A percentile compares a stretch with the other conserved stretches of the same genome.
These are phyloP conservation scores for Nomada fucata DNA, from an alignment of 2,888 invertebrate genomes.

Conservation along the genomic window DNA sequence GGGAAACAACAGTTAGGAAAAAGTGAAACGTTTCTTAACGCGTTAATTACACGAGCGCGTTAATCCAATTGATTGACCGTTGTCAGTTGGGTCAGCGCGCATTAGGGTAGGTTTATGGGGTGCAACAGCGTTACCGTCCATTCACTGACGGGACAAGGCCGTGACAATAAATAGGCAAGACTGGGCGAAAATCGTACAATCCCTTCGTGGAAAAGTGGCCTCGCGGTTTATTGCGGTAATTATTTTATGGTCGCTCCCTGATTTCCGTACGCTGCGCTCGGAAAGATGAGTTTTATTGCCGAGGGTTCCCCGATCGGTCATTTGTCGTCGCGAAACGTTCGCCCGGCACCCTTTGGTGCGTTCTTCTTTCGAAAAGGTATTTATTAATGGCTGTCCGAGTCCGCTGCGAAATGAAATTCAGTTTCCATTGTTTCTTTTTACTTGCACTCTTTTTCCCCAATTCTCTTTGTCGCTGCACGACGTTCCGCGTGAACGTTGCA, in stretches of 20 bases:
- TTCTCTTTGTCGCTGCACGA: not conserved
- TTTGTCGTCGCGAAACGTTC: not conserved
- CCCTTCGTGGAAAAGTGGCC: constrained; percentile 55
- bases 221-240: constrained; percentile 71
- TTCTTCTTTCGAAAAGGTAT: constrained; percentile 15
- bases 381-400: constrained; percentile 24
- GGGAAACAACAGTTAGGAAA: not conserved
- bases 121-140: not conserved
- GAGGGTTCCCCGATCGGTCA: not conserved
- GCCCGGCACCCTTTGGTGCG: constrained; percentile 15
- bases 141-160: not conserved
- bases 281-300: constrained; percentile 57
- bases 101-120: constrained; percentile 14
- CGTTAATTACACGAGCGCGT: constrained; percentile 55
- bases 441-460: not conserved
- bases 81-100: constrained; percentile 7
- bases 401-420: not conserved
- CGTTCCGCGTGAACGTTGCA: no score
- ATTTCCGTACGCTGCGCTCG: constrained; percentile 38
- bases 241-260: constrained; percentile 62
- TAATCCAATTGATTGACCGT: constrained; percentile 67
- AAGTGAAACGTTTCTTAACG: not conserved
- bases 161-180: constrained; percentile 13
- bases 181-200: constrained; percentile 43
- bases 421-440: no score